phyloP scores from a whole-genome alignment of 2,113 vertebrate genomes.

The Ellobius talpinus region DNA sequence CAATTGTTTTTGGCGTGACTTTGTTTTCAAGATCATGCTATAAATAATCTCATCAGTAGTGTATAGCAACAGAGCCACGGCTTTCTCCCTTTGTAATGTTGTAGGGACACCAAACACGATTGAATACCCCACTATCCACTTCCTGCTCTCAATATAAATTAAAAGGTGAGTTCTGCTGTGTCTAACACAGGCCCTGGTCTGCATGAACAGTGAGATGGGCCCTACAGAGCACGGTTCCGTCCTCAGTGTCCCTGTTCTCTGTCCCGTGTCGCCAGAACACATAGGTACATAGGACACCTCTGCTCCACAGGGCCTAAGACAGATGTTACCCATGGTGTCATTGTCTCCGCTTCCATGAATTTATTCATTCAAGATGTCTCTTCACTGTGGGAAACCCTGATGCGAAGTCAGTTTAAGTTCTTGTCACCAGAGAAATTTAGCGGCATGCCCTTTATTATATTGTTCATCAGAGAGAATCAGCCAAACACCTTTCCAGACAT shows the following conservation, averaged over 20 bases:
- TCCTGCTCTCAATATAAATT: not conserved
- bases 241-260: not conserved
- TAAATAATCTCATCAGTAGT: not conserved
- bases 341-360: not conserved
- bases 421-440: slow-evolving; percentile 25
- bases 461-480: slow-evolving; percentile 15
- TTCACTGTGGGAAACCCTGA: not conserved
- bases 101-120: not conserved
- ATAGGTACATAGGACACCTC: not conserved
- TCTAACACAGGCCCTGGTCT: not conserved
- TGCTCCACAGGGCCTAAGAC: not conserved
- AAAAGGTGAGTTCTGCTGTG: not conserved
- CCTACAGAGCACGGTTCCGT: not conserved
- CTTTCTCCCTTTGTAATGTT: not conserved
- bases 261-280: not conserved
- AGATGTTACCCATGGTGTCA: not conserved
- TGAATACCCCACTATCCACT: too few relatives aligned
- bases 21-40: not conserved
- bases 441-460: not conserved
- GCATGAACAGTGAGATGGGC: not conserved
- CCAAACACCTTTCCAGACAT: slow-evolving; percentile 63
- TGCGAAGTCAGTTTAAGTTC: not conserved
- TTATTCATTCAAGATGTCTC: not conserved
- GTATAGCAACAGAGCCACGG: not conserved
- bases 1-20: not conserved